A percentile compares a stretch with the other conserved stretches of the same genome.
These are phyloP conservation scores for Rhagonycha fulva DNA, from an alignment of 2,888 invertebrate genomes.

Conservation along the genomic window DNA sequence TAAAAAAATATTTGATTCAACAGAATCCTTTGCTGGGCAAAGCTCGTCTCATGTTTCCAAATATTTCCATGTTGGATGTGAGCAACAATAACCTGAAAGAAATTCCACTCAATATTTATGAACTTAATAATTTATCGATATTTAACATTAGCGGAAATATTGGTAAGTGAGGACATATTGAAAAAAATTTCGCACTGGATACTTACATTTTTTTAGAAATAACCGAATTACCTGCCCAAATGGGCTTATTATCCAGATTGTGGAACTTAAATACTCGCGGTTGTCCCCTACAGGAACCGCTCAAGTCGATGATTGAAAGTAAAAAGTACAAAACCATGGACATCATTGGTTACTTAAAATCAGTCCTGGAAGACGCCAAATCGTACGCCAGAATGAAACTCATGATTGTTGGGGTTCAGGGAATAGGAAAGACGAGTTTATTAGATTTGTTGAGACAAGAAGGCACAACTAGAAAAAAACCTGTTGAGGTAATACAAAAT, in stretches of 20 bases:
- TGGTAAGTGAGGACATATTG: constrained; percentile 52
- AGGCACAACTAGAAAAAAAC: constrained; percentile 74
- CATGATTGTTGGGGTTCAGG: constrained; percentile 93
- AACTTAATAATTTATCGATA: constrained; percentile 87
- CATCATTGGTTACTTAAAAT: constrained; percentile 89
- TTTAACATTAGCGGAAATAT: constrained; percentile 88
- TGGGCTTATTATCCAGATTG: constrained; percentile 90
- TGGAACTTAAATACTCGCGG: constrained; percentile 96
- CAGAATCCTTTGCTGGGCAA: constrained; percentile 52
- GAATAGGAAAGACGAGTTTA: constrained; percentile 87
- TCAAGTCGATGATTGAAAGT: constrained; percentile 87
- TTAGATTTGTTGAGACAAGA: constrained; percentile 87
- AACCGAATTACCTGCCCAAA: constrained; percentile 88
- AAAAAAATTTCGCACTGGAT: background rate
- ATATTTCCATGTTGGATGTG: constrained; percentile 92
- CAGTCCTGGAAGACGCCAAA: constrained; percentile 85
- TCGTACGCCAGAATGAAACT: constrained; percentile 95
- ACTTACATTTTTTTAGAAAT: constrained; percentile 63
- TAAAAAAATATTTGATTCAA: constrained; percentile 2
- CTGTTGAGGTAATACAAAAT: constrained; percentile 56
- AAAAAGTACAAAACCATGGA: constrained; percentile 96
- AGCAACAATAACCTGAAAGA: constrained; percentile 82
- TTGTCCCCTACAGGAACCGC: constrained; percentile 85
- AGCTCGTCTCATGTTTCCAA: constrained; percentile 84
- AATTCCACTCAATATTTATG: constrained; percentile 83